Conservation (phyloP, 1,140 invertebrate species). For the Antheraea pernyi region DNA sequence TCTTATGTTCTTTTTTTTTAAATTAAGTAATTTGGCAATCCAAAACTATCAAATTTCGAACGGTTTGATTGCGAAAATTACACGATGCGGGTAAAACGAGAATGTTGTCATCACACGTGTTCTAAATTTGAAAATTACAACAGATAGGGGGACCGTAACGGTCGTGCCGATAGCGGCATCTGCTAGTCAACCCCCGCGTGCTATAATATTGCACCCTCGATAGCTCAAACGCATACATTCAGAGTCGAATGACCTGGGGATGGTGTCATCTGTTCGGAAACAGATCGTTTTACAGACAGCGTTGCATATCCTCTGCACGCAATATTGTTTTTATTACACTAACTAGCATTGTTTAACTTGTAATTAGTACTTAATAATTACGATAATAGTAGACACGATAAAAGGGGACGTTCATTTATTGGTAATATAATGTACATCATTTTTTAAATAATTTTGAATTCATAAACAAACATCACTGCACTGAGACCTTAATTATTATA, state of each 20-base stretch:
- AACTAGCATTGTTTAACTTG: slow-evolving; percentile 14
- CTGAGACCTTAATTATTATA: too few relatives aligned
- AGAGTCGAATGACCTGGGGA: slow-evolving; percentile 8
- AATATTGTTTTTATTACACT: slow-evolving; percentile 9
- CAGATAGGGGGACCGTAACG: slow-evolving; percentile 16
- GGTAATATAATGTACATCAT: not conserved
- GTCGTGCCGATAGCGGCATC: slow-evolving; percentile 10
- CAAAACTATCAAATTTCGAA: not conserved
- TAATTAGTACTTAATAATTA: slow-evolving; percentile 9
- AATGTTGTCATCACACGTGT: slow-evolving; percentile 15
- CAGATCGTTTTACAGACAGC: not conserved
- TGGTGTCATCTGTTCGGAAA: slow-evolving; percentile 11
- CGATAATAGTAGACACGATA: not conserved
- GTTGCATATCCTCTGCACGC: not conserved
- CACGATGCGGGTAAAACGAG: slow-evolving; percentile 10
- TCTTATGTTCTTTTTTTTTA: too few relatives aligned
- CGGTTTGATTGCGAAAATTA: not conserved
- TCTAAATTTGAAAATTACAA: slow-evolving; percentile 11
- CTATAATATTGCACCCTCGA: slow-evolving; percentile 13
- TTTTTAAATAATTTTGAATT: not conserved
- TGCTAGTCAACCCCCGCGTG: slow-evolving; percentile 14
- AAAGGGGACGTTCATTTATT: not conserved
- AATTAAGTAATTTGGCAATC: not conserved
- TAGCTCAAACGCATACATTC: slow-evolving; percentile 10
- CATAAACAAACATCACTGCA: not conserved